phyloP scores from a whole-genome alignment of 2,888 invertebrate species.

The Drosophila anomalata region DNA sequence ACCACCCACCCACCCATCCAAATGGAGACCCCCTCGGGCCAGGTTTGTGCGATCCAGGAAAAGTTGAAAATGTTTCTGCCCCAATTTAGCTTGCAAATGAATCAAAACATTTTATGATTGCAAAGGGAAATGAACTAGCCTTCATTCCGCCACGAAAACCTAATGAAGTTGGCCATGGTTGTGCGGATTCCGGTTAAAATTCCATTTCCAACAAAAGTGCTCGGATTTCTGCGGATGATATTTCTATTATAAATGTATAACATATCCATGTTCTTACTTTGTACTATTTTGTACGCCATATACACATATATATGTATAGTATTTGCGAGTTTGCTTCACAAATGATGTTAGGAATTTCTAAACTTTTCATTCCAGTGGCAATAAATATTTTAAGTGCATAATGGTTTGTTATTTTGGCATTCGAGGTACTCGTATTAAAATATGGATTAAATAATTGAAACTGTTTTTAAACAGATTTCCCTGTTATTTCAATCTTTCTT shows the following conservation, averaged over 20 bases:
- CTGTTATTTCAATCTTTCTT: too few relatives aligned
- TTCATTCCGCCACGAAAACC: conserved; percentile 1
- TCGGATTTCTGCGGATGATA: background rate
- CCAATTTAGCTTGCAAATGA: conserved; percentile 45
- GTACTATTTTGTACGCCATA: too few relatives aligned
- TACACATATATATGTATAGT: too few relatives aligned
- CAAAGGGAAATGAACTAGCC: conserved; percentile 41
- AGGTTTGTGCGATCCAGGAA: conserved; percentile 30
- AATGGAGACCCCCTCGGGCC: conserved; percentile 12
- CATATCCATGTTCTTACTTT: background rate
- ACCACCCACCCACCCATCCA: background rate
- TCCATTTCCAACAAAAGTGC: background rate
- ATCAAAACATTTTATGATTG: conserved; percentile 43
- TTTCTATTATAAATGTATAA: background rate
- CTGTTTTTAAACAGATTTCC: background rate
- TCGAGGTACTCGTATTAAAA: too few relatives aligned
- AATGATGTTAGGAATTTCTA: too few relatives aligned
- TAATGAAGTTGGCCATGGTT: conserved; percentile 17
- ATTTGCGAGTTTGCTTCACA: too few relatives aligned
- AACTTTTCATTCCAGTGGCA: too few relatives aligned
- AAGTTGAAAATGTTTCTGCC: conserved; percentile 38
- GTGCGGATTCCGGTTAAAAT: conserved; percentile 13
- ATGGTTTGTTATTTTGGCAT: too few relatives aligned
- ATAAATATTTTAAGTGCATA: too few relatives aligned
- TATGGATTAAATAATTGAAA: too few relatives aligned